A percentile compares a stretch with the other conserved stretches of the same genome.
Conservation (phyloP, 2,113 vertebrate species). For the Bungarus multicinctus region DNA sequence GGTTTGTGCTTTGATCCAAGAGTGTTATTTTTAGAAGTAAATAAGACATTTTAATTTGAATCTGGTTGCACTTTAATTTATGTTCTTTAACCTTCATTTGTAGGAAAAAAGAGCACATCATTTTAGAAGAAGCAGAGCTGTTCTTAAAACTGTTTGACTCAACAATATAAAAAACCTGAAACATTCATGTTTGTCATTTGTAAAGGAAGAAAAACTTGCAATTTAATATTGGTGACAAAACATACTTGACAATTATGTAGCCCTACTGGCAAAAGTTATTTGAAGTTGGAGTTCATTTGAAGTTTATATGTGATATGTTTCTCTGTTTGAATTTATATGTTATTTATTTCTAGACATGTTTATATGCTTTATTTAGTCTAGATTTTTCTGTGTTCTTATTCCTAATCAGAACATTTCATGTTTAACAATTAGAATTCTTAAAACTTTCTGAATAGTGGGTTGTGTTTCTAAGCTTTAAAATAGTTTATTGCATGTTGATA, state of each 20-base stretch:
- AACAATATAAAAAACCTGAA: not conserved
- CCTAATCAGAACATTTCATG: conserved; percentile 19
- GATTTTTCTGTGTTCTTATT: not conserved
- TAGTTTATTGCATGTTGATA: conserved; percentile 56
- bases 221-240: conserved; percentile 9
- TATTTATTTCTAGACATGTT: not conserved
- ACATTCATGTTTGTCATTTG: conserved; percentile 2
- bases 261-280: conserved; percentile 15
- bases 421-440: conserved; percentile 44
- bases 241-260: conserved; percentile 4
- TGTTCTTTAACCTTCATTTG: not conserved
- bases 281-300: conserved; percentile 36
- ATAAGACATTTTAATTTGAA: not conserved
- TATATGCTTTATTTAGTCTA: conserved; percentile 30
- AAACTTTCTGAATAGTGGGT: not conserved
- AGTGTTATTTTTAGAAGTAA: not conserved
- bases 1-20: not conserved
- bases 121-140: conserved; percentile 70
- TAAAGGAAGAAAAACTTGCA: not conserved
- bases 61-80: not conserved
- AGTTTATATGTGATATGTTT: conserved; percentile 26
- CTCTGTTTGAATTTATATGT: conserved; percentile 15
- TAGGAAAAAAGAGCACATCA: conserved; percentile 70
- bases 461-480: conserved; percentile 47
- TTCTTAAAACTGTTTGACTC: conserved; percentile 68